phyloP scores from a whole-genome alignment of 2,113 vertebrate species.

The Dipodomys spectabilis region DNA sequence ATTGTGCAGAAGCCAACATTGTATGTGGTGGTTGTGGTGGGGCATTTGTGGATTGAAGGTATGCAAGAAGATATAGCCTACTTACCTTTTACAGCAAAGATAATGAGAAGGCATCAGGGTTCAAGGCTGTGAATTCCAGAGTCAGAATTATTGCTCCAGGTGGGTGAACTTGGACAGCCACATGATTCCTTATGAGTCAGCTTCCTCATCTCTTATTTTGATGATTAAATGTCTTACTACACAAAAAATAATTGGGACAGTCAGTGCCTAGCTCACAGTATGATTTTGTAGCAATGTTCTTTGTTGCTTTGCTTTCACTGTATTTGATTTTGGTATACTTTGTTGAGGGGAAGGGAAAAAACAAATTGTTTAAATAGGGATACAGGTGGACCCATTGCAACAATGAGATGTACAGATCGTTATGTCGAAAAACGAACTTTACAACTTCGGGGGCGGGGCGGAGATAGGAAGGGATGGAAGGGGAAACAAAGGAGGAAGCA shows the following conservation, averaged over 20 bases:
- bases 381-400: too few species aligned
- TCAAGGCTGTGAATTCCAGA: not conserved
- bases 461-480: too few species aligned
- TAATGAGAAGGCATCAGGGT: not conserved
- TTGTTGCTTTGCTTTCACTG: too few species aligned
- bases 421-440: too few species aligned
- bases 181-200: not conserved
- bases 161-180: not conserved
- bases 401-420: too few species aligned
- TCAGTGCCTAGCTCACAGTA: not conserved
- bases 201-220: not conserved
- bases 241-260: not conserved
- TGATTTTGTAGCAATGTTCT: too few species aligned
- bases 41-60: not conserved
- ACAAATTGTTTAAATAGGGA: too few species aligned
- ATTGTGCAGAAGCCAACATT: not conserved
- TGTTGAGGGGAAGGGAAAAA: too few species aligned
- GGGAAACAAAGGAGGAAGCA: too few species aligned
- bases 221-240: not conserved
- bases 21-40: not conserved
- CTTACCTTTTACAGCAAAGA: not conserved
- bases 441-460: too few species aligned
- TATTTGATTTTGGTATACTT: too few species aligned
- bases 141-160: not conserved
- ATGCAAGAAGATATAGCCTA: not conserved